A percentile compares a stretch with the other conserved stretches of the same genome.
Conservation (phyloP, 2,113 vertebrate species). For the Corynorhinus townsendii region DNA sequence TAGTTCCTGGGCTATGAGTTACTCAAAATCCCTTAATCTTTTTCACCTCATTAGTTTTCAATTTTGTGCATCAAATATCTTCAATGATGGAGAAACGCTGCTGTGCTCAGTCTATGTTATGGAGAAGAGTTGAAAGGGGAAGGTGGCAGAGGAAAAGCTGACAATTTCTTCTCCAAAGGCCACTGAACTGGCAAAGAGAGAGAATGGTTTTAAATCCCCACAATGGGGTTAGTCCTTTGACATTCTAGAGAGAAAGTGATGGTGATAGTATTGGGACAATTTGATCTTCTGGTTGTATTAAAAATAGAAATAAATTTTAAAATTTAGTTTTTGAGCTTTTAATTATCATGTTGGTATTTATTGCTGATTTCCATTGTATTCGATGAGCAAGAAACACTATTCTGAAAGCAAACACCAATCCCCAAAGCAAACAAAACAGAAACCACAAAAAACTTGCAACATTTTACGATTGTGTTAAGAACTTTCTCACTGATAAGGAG, state of each 20-base stretch:
- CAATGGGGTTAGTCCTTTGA: background rate
- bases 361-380: background rate
- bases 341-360: background rate
- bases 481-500: background rate
- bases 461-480: background rate
- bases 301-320: background rate
- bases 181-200: background rate
- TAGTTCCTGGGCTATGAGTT: background rate
- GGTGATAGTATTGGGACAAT: background rate
- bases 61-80: background rate
- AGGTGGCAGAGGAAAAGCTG: background rate
- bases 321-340: background rate
- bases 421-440: background rate
- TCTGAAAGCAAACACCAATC: too few relatives aligned
- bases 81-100: background rate
- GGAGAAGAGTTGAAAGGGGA: background rate
- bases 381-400: too few relatives aligned
- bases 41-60: conserved; percentile 45
- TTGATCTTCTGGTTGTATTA: background rate
- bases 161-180: background rate
- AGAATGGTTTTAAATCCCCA: background rate
- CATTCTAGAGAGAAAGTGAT: background rate
- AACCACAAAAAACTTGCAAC: background rate
- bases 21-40: background rate
- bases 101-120: background rate